Evolutionary conservation across 2,888 invertebrate species (phyloP), one percentile per base, ranked within the genome.

Genomic region (Stictocephala bisonia): DNA sequence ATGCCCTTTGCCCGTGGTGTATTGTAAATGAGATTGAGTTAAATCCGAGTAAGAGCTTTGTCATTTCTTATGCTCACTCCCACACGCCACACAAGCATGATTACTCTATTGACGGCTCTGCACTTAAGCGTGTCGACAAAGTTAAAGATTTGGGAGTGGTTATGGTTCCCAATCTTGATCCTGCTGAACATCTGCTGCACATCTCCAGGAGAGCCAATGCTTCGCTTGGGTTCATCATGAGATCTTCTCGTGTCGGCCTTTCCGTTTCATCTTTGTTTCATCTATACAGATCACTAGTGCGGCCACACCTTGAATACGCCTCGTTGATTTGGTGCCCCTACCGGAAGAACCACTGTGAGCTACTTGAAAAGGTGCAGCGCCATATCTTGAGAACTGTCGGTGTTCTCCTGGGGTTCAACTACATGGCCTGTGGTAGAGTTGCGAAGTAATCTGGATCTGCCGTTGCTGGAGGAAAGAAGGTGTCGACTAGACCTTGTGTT

Each of bases 221-320:
- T 3, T 53, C 53, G 24, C 13, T 53, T 24, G 53, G 53, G 26
- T 53, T 53, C 27, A n/a, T 53, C 27, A 2, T 53, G 26, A 53
- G 27, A 53, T 24, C 53, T n/a, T 53, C 53, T 26, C 53, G 53
- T 26, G 53, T 15, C 24, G 53, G 53, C 6, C 27, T 26, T 3
- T 53, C 53, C n/a, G 4, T 26, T n/a, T 1, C 2, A 7, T 4
- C 53, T 7, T 53, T 53, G 53, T 26, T 20, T 15, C 24, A 53
- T 13, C 26, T 53, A 11, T 53, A 26, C 13, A 53, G 20, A 11
- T 26, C 6, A 15, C 27, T 53, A 15, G 26, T 53, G 53, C n/a
- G 24, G 24, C 53, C n/a, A 13, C 53, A 53, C 18, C 24, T 53
- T n/a, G 53, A 53, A 53, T 53, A n/a, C n/a, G n/a, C n/a, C n/a